Evolutionary conservation across 1,140 invertebrate genomes (phyloP).

Genomic region (Drosophila rufa): DNA sequence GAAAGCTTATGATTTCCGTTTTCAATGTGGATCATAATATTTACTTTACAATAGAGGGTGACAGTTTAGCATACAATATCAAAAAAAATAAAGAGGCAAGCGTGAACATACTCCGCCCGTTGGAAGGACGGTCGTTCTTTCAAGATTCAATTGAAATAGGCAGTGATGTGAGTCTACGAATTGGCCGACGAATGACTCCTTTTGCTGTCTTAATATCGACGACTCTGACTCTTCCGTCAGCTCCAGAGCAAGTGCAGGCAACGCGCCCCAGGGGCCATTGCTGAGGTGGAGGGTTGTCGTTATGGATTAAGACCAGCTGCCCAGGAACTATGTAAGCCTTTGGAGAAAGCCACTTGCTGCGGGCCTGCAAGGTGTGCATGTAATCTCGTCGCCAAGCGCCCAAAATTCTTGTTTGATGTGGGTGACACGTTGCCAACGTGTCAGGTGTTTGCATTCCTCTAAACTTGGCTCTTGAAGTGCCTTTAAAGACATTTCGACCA

Average conservation of each 20-base stretch:
- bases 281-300: constrained; percentile 1
- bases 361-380: not conserved
- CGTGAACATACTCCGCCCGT: too few species aligned
- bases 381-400: not conserved
- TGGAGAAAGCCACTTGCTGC: not conserved
- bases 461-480: not conserved
- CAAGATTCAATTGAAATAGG: too few species aligned
- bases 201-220: not conserved
- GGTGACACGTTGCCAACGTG: not conserved
- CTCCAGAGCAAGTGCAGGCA: not conserved
- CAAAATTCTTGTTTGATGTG: not conserved
- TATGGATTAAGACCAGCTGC: not conserved
- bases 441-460: not conserved
- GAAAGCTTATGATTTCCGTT: too few species aligned
- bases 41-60: too few species aligned
- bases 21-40: too few species aligned
- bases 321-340: not conserved
- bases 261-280: not conserved
- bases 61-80: too few species aligned
- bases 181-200: not conserved
- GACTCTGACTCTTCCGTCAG: not conserved
- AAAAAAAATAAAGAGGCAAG: too few species aligned
- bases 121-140: too few species aligned
- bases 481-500: not conserved
- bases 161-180: too few species aligned